Conservation (phyloP, 2,797 vertebrate genomes). For the Philypnodon macrostomus region DNA sequence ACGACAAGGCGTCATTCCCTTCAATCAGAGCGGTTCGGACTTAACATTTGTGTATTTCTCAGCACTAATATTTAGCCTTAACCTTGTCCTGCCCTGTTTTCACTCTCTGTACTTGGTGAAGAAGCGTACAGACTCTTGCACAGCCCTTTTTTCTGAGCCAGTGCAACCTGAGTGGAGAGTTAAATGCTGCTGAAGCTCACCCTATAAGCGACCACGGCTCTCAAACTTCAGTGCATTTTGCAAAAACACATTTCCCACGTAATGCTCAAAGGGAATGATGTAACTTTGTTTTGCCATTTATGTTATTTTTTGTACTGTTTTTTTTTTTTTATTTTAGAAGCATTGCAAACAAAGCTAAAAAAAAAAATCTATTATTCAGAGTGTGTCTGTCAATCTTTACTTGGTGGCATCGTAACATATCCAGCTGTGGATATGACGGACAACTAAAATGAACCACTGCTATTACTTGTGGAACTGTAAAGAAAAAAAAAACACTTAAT, state of each 20-base stretch:
- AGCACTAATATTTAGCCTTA: constrained; percentile 84
- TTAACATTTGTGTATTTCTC: constrained; percentile 64
- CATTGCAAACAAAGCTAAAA: constrained; percentile 66
- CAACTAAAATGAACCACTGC: constrained; percentile 72
- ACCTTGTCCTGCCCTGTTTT: constrained; percentile 71
- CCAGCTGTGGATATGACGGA: constrained; percentile 46
- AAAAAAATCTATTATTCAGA: constrained; percentile 51
- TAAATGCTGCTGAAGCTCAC: constrained; percentile 60
- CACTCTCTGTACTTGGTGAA: constrained; percentile 69
- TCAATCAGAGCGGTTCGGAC: constrained; percentile 69
- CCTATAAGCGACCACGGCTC: constrained; percentile 61
- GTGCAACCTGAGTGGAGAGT: constrained; percentile 68
- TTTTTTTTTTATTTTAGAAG: constrained; percentile 45
- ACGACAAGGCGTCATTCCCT: constrained; percentile 70
- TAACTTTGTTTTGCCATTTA: constrained; percentile 74
- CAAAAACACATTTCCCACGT: constrained; percentile 54
- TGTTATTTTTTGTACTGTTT: constrained; percentile 63
- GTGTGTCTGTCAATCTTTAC: constrained; percentile 59
- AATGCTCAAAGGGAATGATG: constrained; percentile 73
- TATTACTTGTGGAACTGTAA: constrained; percentile 68
- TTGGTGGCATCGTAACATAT: constrained; percentile 32
- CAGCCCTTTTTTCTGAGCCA: constrained; percentile 81
- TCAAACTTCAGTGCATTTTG: constrained; percentile 55
- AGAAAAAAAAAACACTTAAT: constrained; percentile 57
- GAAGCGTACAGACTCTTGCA: constrained; percentile 75